Evolutionary conservation across 2,113 vertebrate species (phyloP).

Genomic region (Hippocampus mohnikei): DNA sequence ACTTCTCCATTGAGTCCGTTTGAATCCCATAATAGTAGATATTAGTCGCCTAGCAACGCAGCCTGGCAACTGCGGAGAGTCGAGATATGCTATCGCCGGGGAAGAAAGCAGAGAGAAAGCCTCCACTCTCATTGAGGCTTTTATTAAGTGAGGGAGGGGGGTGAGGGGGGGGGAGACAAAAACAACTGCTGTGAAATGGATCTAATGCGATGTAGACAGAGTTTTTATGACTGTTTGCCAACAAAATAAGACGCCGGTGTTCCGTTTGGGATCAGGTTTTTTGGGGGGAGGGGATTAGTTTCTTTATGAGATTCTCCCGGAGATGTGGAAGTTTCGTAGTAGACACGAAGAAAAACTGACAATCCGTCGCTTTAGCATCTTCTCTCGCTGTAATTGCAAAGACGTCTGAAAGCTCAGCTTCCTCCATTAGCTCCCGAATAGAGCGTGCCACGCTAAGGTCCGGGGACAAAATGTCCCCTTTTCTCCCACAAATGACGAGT

Average conservation of each 20-base stretch:
- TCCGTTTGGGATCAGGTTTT: constrained; percentile 54
- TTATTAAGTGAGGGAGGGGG: constrained; percentile 53
- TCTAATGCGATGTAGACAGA: constrained; percentile 59
- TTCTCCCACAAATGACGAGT: constrained; percentile 57
- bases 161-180: constrained; percentile 28
- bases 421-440: constrained; percentile 22
- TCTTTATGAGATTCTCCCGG: not conserved
- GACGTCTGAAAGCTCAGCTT: constrained; percentile 17
- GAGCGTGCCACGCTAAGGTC: constrained; percentile 35
- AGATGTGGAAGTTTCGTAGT: not conserved
- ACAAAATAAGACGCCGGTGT: constrained; percentile 51
- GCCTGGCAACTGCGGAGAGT: constrained; percentile 46
- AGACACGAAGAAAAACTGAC: not conserved
- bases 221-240: constrained; percentile 51
- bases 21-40: constrained; percentile 65
- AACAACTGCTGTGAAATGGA: constrained; percentile 65
- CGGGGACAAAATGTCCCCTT: constrained; percentile 3
- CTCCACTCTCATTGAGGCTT: constrained; percentile 52
- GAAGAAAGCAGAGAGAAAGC: constrained; percentile 41
- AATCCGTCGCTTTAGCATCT: not conserved
- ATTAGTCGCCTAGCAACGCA: constrained; percentile 55
- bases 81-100: constrained; percentile 47
- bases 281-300: too few species aligned
- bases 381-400: not conserved
- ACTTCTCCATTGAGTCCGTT: constrained; percentile 36